Base-by-base conservation (phyloP, 2,797 vertebrate species). In the Emys orbicularis region DNA sequence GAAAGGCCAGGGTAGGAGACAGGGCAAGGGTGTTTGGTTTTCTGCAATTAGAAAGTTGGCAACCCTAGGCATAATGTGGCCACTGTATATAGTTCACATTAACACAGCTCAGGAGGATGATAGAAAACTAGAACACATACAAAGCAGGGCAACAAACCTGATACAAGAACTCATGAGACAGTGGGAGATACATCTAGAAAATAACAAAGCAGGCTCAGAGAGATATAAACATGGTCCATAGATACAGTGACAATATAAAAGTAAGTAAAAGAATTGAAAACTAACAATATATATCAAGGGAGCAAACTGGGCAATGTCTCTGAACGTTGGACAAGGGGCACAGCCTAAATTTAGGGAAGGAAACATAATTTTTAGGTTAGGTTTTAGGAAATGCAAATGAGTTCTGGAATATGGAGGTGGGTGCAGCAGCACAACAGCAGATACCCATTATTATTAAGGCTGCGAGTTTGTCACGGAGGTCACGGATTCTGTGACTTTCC, bases 381-480 rank as follows among this genome's bases (percentile, higher is more conserved):
- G 6, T 72, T 86, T 79, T 41, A 65, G 61, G 37, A 84, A 18
- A 79, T 56, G 34, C 27, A 91, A 86, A 44, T 1, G 54, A 93
- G 77, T 44, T 54, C 80, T 79, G 57, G 72, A 79, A 83, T 61
- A 87, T 37, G 87, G 93, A 96, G 88, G 84, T 81, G 59, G 29
- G 52, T 84, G 90, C 87, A 91, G 94, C 23, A 91, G 12, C 29
- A 90, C 74, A 50, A 56, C 79, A 16, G 41, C 0, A 2, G 82
- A 87, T 2, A 12, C 41, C 10, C 57, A 37, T 13, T 77, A 83
- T 68, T 93, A 86, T 6, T 8, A 6, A 15, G 52, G 16, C 52
- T 53, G 52, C 18, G 6, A 53, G 52, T 53, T 53, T 53, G 52
- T 53, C 52, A 53, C 18, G 6, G 52, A 53, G 52, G 18, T 53